These are phyloP conservation scores for Drosophila meridionalis DNA, from an alignment of 2,888 invertebrate species.

Conservation along the genomic window DNA sequence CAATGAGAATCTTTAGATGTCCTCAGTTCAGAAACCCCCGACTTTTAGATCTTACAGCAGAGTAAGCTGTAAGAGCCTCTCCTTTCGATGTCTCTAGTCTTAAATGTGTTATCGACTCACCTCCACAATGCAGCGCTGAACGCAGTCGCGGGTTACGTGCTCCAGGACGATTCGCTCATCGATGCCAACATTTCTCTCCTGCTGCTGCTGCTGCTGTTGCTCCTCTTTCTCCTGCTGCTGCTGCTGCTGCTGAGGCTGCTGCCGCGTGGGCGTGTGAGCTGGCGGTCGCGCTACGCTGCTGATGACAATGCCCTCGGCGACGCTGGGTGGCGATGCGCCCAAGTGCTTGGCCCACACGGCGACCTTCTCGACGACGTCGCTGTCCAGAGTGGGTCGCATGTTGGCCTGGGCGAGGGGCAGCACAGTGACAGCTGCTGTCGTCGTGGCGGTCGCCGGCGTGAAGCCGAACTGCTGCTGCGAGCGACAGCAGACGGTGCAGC, in stretches of 20 bases:
- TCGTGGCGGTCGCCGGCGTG: constrained; percentile 6
- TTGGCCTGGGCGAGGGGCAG: constrained; percentile 14
- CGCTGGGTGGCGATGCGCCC: constrained; percentile 59
- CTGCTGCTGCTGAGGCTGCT: background rate
- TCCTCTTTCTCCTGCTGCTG: constrained; percentile 3
- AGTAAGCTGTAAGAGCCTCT: background rate
- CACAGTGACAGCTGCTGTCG: background rate
- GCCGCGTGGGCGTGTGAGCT: background rate
- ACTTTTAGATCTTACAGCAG: background rate
- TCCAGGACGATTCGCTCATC: constrained; percentile 63
- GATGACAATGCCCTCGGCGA: constrained; percentile 66
- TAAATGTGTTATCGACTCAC: constrained; percentile 48
- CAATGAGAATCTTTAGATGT: too few relatives aligned
- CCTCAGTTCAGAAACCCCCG: too few relatives aligned
- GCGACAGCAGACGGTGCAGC: constrained; percentile 75
- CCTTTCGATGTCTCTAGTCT: background rate
- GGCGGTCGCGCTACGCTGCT: constrained; percentile 39
- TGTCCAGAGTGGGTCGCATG: constrained; percentile 61
- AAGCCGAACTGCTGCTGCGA: constrained; percentile 32
- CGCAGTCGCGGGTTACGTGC: constrained; percentile 65
- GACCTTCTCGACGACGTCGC: constrained; percentile 71
- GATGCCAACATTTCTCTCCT: constrained; percentile 15
- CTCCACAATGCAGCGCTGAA: constrained; percentile 74
- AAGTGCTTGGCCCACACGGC: constrained; percentile 70
- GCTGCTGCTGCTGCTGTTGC: constrained; percentile 4